Conservation (phyloP, 2,113 vertebrate species). For the Corythaeola cristata region DNA sequence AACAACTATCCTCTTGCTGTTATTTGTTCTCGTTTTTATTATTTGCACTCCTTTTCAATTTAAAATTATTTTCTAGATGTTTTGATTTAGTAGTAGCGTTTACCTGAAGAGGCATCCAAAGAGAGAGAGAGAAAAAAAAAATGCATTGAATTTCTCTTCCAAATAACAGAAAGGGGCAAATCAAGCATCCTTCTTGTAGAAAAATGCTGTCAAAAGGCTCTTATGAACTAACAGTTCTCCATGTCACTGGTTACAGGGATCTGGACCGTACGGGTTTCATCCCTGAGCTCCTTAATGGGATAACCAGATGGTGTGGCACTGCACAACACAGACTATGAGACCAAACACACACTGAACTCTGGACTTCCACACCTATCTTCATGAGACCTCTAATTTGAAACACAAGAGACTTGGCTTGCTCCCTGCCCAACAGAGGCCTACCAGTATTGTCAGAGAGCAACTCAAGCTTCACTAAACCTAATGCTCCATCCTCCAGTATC, state of each 20-base stretch:
- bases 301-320: neutral
- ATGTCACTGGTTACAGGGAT: neutral
- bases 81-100: neutral
- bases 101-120: neutral
- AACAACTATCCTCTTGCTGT: neutral
- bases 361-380: neutral
- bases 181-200: neutral
- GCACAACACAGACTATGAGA: neutral
- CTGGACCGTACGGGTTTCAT: accelerated
- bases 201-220: neutral
- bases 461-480: neutral
- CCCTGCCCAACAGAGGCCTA: neutral
- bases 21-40: neutral
- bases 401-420: neutral
- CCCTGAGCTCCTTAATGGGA: neutral
- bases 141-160: neutral
- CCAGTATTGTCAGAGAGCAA: neutral
- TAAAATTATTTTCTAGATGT: neutral
- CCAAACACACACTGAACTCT: neutral
- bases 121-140: neutral
- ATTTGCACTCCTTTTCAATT: neutral
- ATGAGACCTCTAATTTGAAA: neutral
- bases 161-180: neutral
- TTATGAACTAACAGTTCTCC: neutral
- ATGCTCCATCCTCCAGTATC: neutral